These are phyloP conservation scores for Xestia xanthographa DNA, from an alignment of 2,888 invertebrate genomes.

Conservation along the genomic window DNA sequence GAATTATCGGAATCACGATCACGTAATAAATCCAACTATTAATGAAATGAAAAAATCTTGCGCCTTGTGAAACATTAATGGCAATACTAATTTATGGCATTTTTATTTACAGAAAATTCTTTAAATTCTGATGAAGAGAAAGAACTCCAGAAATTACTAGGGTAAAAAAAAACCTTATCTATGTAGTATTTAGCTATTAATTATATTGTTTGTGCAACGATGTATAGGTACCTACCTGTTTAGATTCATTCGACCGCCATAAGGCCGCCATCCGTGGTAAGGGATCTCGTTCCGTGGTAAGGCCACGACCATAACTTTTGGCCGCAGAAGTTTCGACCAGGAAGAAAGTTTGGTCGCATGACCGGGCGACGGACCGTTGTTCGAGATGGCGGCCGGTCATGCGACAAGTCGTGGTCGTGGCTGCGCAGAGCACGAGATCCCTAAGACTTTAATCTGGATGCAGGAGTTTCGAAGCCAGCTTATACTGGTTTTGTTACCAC, in stretches of 20 bases:
- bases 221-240: not conserved
- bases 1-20: not conserved
- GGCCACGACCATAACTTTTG: not conserved
- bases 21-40: not conserved
- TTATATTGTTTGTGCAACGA: not conserved
- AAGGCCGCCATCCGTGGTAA: not conserved
- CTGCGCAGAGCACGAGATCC: not conserved
- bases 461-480: not conserved
- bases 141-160: slow-evolving; percentile 78
- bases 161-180: slow-evolving; percentile 31
- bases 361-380: not conserved
- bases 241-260: not conserved
- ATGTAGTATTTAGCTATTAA: not conserved
- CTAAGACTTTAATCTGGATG: not conserved
- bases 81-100: not conserved
- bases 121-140: slow-evolving; percentile 78
- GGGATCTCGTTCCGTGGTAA: not conserved
- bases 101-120: slow-evolving; percentile 73
- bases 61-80: not conserved
- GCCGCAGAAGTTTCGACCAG: not conserved
- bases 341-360: not conserved
- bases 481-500: not conserved
- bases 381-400: not conserved
- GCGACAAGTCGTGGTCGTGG: not conserved
- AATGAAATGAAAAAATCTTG: not conserved